Base-by-base conservation (phyloP, 37 sponge, comb jelly and placozoan species). In the Agelas oroides region DNA sequence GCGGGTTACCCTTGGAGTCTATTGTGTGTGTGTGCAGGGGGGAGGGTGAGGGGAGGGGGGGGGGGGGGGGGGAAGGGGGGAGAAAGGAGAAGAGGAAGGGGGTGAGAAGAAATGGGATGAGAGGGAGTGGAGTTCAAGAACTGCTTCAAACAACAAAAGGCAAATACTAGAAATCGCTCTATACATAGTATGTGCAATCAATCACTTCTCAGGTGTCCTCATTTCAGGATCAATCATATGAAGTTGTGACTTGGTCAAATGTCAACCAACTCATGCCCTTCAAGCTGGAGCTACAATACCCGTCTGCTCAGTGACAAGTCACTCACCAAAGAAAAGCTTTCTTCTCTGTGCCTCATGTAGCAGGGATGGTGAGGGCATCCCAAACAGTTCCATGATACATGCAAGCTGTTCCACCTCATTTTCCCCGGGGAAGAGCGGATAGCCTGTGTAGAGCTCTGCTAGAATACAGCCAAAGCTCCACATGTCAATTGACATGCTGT, bases 341-440 rank as follows among this genome's bases (percentile, higher is more conserved):
- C 87, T 95, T 85, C 92, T 79, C 81, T 92, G 92, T 24, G 96
- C 96, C 52, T 92, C 96, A 27, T 76, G 82, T 16, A 95, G 81
- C 21, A 95, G 64, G 40, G 77, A 53, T 11, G 73, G 61, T 13
- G 86, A 76, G 23, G 95, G 95, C 27, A 83, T 30, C 1, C 92
- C 95, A 62, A 91, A 77, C 1, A 89, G 79, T 80, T 95, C 95
- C 92, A 95, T 95, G 79, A 95, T 91, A 60, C 96, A 95, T 55
- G 90, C 90, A 31, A 95, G 77, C 86, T 95, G 96, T 37, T 95
- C 96, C 77, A 90, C 87, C 74, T 95, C 96, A 71, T 95, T 90
- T 76, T 95, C 92, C 31, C 96, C 96, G 5, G 96, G 96, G 78
- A 95, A 95, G n/a, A 95, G 92, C 0, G 96, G 96, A 68, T 95